Percentiles rank a stretch among this genome's conserved stretches.
Conservation (phyloP, 2,797 vertebrate species). For the Ataeniobius toweri region DNA sequence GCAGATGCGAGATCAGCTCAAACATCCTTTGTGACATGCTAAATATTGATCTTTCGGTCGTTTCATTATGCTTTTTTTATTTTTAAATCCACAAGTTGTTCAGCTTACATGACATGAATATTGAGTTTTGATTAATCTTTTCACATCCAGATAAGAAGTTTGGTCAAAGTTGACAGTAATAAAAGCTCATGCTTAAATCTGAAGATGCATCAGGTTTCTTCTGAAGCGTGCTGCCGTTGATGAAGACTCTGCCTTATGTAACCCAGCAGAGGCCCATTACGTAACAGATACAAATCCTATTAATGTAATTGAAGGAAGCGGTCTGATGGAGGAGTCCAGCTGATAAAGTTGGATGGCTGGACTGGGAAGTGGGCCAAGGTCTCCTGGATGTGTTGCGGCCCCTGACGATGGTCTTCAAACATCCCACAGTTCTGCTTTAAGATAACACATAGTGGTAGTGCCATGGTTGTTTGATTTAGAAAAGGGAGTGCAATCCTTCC, state of each 20-base stretch:
- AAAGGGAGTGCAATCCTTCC: conserved; percentile 6
- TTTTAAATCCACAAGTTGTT: neutral
- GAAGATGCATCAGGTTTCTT: conserved; percentile 26
- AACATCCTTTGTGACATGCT: neutral
- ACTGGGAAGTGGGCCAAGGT: conserved; percentile 33
- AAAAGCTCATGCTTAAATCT: conserved; percentile 30
- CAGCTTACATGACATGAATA: neutral
- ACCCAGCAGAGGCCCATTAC: conserved; percentile 61
- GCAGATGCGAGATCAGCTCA: neutral
- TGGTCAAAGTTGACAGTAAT: neutral
- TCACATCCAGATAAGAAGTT: neutral
- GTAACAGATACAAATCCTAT: conserved; percentile 77
- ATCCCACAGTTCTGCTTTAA: conserved; percentile 22
- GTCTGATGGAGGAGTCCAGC: conserved; percentile 59
- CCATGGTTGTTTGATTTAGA: conserved; percentile 1
- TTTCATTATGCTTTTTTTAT: neutral
- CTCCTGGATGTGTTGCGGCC: conserved; percentile 17
- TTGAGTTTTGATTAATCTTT: neutral
- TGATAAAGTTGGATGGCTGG: conserved; percentile 45
- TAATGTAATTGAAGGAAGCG: conserved; percentile 72
- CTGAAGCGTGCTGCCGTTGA: conserved; percentile 32
- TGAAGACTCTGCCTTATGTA: conserved; percentile 62
- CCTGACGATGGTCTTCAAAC: neutral
- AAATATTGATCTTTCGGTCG: neutral
- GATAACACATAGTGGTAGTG: conserved; percentile 17